phyloP scores from a whole-genome alignment of 2,888 invertebrate genomes.

The Eudemis profundana region DNA sequence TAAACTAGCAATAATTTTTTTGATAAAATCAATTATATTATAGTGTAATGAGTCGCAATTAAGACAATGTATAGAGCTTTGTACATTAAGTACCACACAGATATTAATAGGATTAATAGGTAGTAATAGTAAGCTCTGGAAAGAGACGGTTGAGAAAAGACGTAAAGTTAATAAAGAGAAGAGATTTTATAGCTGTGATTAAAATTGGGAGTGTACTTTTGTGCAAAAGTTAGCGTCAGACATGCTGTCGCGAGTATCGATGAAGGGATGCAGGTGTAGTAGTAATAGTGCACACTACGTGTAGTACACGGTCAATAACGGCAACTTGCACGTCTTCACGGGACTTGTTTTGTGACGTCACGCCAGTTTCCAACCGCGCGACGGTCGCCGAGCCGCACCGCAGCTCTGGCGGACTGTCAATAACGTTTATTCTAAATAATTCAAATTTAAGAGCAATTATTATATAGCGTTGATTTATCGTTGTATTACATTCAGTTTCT shows the following conservation, averaged over 20 bases:
- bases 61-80: constrained; percentile 85
- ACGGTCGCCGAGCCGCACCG: too few species aligned
- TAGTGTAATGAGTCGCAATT: constrained; percentile 79
- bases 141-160: constrained; percentile 63
- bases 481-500: constrained; percentile 65
- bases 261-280: constrained; percentile 44
- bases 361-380: too few species aligned
- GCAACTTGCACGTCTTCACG: constrained; percentile 17
- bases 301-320: not conserved
- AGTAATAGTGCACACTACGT: constrained; percentile 45
- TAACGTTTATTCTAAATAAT: constrained; percentile 48
- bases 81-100: constrained; percentile 82
- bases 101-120: constrained; percentile 78
- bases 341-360: constrained; percentile 1
- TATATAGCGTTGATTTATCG: constrained; percentile 51
- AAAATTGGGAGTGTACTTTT: constrained; percentile 77
- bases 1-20: constrained; percentile 79
- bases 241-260: constrained; percentile 48
- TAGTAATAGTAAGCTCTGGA: constrained; percentile 68
- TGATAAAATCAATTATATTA: constrained; percentile 85
- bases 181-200: constrained; percentile 85
- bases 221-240: constrained; percentile 72
- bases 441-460: constrained; percentile 67
- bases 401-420: constrained; percentile 38
- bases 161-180: constrained; percentile 73